Evolutionary conservation across 2,888 invertebrate genomes (phyloP), one percentile per base, ranked within the genome.

Genomic region (Tiliacea aurago): DNA sequence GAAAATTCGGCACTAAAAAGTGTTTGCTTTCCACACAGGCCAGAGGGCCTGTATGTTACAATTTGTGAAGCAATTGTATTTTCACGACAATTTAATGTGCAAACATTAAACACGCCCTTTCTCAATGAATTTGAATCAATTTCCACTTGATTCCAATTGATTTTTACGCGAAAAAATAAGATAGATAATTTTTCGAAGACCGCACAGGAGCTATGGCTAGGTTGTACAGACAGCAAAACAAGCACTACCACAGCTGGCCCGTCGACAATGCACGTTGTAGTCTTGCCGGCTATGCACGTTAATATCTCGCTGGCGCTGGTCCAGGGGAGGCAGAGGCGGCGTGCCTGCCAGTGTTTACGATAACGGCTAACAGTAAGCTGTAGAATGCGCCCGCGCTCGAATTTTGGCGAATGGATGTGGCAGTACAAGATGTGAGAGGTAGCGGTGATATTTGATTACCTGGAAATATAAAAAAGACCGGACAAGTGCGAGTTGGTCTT

Each of bases 291-390:
- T 41, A 74, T 62, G 64, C 66, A 63, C 55, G 51, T 73, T 75
- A 81, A 71, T 63, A 80, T 83, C 45, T 73, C 49, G 9, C 75
- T 85, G 86, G 86, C 86, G 67, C 4, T 33, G 49, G 43, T 78
- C 86, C 86, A 87, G 78, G 55, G 37, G 45, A 43, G 70, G 56
- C 55, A 45, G 70, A 43, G 63, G 79, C 78, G 72, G 75, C 76
- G 80, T 84, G 83, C 82, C 69, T 82, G 83, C 73, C 83, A 72
- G 73, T 87, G 87, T 89, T 89, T 89, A 89, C 84, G 86, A 88
- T 86, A 78, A 84, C 81, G 67, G 71, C 83, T 77, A 70, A 77
- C 75, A 70, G 84, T 73, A 61, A 72, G 72, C 67, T 79, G 58
- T 83, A 81, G 79, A 85, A 84, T 82, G 83, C 83, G 83, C 65